Evolutionary conservation across 2,797 vertebrate genomes (phyloP).

Genomic region (Zalophus californianus): DNA sequence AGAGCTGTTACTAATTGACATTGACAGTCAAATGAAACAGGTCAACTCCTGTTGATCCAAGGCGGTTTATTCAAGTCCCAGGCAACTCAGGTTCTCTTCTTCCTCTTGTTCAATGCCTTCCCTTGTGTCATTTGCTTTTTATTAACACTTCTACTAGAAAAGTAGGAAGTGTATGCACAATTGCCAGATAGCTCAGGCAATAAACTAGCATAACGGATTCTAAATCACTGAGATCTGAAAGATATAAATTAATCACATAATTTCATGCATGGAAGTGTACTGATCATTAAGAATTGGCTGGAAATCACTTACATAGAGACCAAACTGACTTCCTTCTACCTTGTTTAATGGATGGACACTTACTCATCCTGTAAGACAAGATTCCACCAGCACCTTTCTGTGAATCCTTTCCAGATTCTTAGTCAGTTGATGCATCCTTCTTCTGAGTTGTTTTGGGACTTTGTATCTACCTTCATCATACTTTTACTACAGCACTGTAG

Average conservation of each 20-base stretch:
- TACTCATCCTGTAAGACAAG: not conserved
- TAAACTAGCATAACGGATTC: not conserved
- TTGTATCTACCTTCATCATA: not conserved
- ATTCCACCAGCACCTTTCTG: not conserved
- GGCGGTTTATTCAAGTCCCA: not conserved
- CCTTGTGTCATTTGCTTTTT: not conserved
- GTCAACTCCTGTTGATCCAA: constrained; percentile 63
- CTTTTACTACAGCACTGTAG: not conserved
- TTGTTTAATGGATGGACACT: not conserved
- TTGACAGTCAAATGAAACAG: constrained; percentile 66
- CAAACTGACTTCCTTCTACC: not conserved
- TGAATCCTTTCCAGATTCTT: not conserved
- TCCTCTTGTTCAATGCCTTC: not conserved
- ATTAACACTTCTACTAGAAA: not conserved
- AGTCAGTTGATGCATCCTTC: not conserved
- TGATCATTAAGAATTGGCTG: not conserved
- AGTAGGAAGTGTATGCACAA: not conserved
- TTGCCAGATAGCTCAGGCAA: not conserved
- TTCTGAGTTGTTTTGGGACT: not conserved
- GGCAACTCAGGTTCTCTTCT: constrained; percentile 10
- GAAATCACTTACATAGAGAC: not conserved
- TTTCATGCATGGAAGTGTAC: not conserved
- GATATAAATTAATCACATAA: not conserved
- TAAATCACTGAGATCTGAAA: not conserved
- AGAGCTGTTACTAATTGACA: constrained; percentile 72